Base-by-base conservation (phyloP, 2,888 invertebrate genomes). In the Barypeithes pellucidus region DNA sequence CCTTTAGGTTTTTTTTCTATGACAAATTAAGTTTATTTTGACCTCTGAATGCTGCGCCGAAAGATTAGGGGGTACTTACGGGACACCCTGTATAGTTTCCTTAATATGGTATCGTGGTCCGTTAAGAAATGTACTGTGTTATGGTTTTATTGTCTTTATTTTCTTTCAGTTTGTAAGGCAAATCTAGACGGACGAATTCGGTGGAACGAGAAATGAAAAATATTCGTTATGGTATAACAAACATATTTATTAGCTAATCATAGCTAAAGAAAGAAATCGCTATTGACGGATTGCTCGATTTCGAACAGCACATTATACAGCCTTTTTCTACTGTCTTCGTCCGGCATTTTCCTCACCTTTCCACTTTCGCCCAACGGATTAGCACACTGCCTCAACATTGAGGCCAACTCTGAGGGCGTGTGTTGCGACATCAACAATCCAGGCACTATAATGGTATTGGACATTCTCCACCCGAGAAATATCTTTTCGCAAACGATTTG, bases 401-500 rank as follows among this genome's bases (percentile, higher is more conserved):
- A 87, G 1, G 90, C 88, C 43, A 91, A 82, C 39, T 88, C 87
- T 12, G 88, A 87, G 0, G 91, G 90, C 0, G 91, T 89, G 74
- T 89, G 88, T 63, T 89, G 87, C 0, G 90, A 89, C 86, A 91
- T 88, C 22, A 91, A 82, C 68, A 91, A 80, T 0, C 91, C 91
- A 14, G 91, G 90, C 72, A 91, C 87, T 78, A 91, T 87, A 47
- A 91, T 85, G 41, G 88, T 88, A 41, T 89, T 90, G 0, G 90
- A 89, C 80, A 90, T 86, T 24, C 89, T 87, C 91, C 90, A 91
- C 0, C 91, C 91, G 39, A 91, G 85, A 82, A 91, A 91, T 77
- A 91, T 89, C 77, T 89, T 90, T 80, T 91, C 91, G 80, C 91
- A 91, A 24, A 91, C 87, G 41, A 92, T 89, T 88, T 93, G 90